These are phyloP conservation scores for Melanotus villosus DNA, from an alignment of 2,888 invertebrate species.

Conservation along the genomic window DNA sequence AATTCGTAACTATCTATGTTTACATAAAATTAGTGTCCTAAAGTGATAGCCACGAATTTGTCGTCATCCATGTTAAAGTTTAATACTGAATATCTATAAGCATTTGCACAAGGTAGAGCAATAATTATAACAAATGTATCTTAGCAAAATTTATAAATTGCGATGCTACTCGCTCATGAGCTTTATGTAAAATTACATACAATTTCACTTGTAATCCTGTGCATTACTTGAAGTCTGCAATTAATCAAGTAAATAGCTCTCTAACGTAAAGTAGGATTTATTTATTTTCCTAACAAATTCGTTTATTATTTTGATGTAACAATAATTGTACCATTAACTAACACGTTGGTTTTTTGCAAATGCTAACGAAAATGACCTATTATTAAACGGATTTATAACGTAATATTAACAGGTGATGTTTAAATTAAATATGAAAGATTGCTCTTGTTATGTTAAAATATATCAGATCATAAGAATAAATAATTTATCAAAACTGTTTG, in stretches of 20 bases:
- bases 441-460: constrained; percentile 32
- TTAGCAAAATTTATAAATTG: constrained; percentile 29
- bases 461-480: constrained; percentile 27
- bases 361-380: constrained; percentile 28
- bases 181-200: constrained; percentile 33
- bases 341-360: constrained; percentile 31
- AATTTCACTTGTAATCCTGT: constrained; percentile 17
- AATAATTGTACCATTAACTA: background rate
- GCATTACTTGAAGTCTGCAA: constrained; percentile 7
- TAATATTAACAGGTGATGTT: constrained; percentile 12
- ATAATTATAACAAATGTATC: constrained; percentile 35
- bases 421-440: constrained; percentile 23
- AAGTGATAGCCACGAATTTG: constrained; percentile 5
- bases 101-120: constrained; percentile 44
- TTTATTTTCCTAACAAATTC: constrained; percentile 19
- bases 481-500: background rate
- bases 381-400: constrained; percentile 16
- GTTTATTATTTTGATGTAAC: constrained; percentile 20
- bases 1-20: background rate
- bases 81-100: constrained; percentile 25
- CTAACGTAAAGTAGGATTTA: constrained; percentile 28
- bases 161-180: constrained; percentile 35
- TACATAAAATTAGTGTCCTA: constrained; percentile 1
- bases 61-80: constrained; percentile 14
- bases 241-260: constrained; percentile 23